Evolutionary conservation across 2,888 invertebrate genomes (phyloP).

Genomic region (Xylophagus ater): DNA sequence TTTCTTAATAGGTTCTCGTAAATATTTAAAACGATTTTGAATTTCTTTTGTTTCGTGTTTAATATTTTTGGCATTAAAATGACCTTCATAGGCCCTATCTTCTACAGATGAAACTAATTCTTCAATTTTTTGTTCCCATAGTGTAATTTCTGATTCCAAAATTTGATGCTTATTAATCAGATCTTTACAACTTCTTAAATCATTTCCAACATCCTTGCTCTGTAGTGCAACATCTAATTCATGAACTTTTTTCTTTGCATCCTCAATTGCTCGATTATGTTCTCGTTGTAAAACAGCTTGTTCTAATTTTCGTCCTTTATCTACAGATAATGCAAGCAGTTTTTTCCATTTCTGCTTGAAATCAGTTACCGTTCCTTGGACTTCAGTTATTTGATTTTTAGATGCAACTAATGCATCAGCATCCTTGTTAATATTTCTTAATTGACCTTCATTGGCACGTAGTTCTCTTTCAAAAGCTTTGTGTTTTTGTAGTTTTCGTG

Average conservation of each 20-base stretch:
- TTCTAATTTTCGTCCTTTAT: slow-evolving; percentile 61
- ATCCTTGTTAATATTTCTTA: slow-evolving; percentile 72
- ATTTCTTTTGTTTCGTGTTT: slow-evolving; percentile 64
- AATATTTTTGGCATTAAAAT: slow-evolving; percentile 87
- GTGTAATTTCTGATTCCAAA: slow-evolving; percentile 75
- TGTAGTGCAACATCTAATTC: slow-evolving; percentile 71
- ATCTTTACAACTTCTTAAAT: slow-evolving; percentile 84
- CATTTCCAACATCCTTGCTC: slow-evolving; percentile 75
- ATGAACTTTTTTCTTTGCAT: slow-evolving; percentile 73
- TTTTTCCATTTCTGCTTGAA: slow-evolving; percentile 70
- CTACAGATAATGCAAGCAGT: slow-evolving; percentile 53
- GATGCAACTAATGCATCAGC: slow-evolving; percentile 62
- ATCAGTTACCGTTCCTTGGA: slow-evolving; percentile 53
- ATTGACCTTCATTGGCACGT: slow-evolving; percentile 85
- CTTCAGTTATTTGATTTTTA: slow-evolving; percentile 58
- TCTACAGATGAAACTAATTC: slow-evolving; percentile 69
- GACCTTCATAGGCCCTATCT: slow-evolving; percentile 85
- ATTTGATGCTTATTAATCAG: slow-evolving; percentile 82
- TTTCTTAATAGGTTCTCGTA: slow-evolving; percentile 59
- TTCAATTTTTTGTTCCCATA: slow-evolving; percentile 72
- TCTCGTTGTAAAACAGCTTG: slow-evolving; percentile 80
- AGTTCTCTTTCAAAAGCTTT: slow-evolving; percentile 94
- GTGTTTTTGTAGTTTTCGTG: slow-evolving; percentile 88
- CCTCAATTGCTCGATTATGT: slow-evolving; percentile 71
- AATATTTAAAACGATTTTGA: slow-evolving; percentile 54